Evolutionary conservation across 2,797 vertebrate species (phyloP).

Genomic region (Arrhamphus sclerolepis): DNA sequence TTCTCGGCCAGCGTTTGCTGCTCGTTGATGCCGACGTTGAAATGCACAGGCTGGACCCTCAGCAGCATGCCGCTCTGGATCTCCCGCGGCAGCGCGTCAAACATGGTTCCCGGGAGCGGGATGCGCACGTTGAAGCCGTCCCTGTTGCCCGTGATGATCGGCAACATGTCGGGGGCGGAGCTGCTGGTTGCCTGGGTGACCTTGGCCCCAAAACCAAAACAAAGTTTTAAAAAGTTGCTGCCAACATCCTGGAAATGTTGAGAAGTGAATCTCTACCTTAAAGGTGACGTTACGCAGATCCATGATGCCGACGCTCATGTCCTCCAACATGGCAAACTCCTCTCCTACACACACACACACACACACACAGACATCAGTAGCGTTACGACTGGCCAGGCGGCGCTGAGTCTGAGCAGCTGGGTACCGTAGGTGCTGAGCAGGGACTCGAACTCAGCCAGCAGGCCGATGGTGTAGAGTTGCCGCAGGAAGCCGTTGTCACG

Average conservation of each 20-base stretch:
- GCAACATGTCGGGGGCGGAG: slow-evolving; percentile 90
- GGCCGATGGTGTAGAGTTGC: slow-evolving; percentile 96
- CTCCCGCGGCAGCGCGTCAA: slow-evolving; percentile 91
- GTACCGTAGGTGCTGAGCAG: slow-evolving; percentile 96
- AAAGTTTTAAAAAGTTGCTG: background rate
- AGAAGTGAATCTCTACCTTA: slow-evolving; percentile 44
- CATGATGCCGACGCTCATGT: slow-evolving; percentile 96
- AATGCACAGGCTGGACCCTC: slow-evolving; percentile 94
- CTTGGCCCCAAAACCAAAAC: slow-evolving; percentile 53
- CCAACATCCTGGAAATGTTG: accelerated
- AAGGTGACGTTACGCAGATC: slow-evolving; percentile 98
- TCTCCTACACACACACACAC: slow-evolving; percentile 82
- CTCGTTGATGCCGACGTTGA: slow-evolving; percentile 98
- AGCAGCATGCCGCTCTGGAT: slow-evolving; percentile 98
- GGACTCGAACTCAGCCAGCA: slow-evolving; percentile 95
- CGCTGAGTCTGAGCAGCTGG: background rate
- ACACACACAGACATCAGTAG: background rate
- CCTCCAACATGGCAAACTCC: slow-evolving; percentile 96
- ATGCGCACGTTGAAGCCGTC: slow-evolving; percentile 97
- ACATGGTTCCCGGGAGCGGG: slow-evolving; percentile 91
- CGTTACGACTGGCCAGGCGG: background rate
- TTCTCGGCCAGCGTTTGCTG: slow-evolving; percentile 98
- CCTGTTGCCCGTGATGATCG: slow-evolving; percentile 95
- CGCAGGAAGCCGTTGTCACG: slow-evolving; percentile 93
- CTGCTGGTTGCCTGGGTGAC: slow-evolving; percentile 92